phyloP scores from a whole-genome alignment of 2,888 invertebrate species.

The Calameuta pallipes region DNA sequence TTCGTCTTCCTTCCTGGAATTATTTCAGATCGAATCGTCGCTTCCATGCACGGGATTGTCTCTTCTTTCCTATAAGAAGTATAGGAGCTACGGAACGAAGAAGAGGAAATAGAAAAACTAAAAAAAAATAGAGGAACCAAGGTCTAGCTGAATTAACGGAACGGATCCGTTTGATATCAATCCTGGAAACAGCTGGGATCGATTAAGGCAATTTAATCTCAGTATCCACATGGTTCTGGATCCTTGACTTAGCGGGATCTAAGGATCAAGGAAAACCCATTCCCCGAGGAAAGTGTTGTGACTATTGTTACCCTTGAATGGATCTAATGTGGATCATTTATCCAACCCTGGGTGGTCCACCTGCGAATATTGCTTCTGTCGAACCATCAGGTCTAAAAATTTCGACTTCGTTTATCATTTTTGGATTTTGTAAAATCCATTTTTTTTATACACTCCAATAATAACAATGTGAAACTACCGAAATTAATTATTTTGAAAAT shows the following conservation, averaged over 20 bases:
- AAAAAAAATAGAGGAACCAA: background rate
- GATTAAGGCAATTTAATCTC: background rate
- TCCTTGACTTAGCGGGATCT: background rate
- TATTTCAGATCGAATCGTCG: background rate
- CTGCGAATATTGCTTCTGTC: background rate
- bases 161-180: background rate
- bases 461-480: background rate
- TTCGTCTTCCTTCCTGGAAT: background rate
- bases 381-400: background rate
- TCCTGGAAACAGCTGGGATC: background rate
- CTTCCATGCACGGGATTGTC: background rate
- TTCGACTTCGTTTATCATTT: background rate
- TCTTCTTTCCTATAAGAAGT: background rate
- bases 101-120: background rate
- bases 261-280: background rate
- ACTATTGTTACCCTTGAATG: background rate
- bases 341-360: background rate
- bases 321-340: background rate
- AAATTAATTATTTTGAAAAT: background rate
- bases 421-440: background rate
- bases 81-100: background rate
- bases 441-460: too few species aligned
- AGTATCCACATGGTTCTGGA: background rate
- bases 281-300: background rate
- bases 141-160: background rate